phyloP scores from a whole-genome alignment of 2,888 invertebrate genomes.

The Drosophila cognata region DNA sequence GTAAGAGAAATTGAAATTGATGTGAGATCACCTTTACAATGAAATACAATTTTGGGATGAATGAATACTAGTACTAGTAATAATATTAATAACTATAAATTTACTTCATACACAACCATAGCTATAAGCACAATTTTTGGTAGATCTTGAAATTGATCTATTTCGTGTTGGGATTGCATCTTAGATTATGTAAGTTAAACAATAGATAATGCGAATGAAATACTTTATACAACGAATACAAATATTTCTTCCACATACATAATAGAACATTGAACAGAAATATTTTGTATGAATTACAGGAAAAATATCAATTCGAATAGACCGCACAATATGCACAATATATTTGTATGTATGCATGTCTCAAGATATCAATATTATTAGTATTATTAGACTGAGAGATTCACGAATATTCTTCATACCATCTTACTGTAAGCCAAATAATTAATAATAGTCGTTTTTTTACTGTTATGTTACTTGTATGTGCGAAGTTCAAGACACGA shows the following conservation, averaged over 20 bases:
- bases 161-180: constrained; percentile 3
- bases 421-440: constrained; percentile 13
- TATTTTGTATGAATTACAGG: neutral
- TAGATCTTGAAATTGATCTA: constrained; percentile 15
- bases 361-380: constrained; percentile 31
- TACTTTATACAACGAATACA: constrained; percentile 30
- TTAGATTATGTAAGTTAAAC: constrained; percentile 4
- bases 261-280: neutral
- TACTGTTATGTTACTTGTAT: constrained; percentile 33
- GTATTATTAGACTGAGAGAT: constrained; percentile 49
- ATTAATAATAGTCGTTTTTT: constrained; percentile 36
- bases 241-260: neutral
- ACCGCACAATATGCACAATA: constrained; percentile 14
- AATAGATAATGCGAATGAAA: constrained; percentile 9
- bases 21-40: constrained; percentile 38
- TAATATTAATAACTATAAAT: constrained; percentile 17
- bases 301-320: constrained; percentile 2
- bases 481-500: constrained; percentile 9
- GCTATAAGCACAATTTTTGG: constrained; percentile 18
- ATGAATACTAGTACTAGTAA: constrained; percentile 8
- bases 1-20: constrained; percentile 24
- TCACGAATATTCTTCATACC: constrained; percentile 37
- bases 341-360: constrained; percentile 4
- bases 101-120: constrained; percentile 22
- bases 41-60: constrained; percentile 14